A percentile compares a stretch with the other conserved stretches of the same genome.
phyloP scores from a whole-genome alignment of 2,113 vertebrate genomes.

The Laticauda laticaudata region DNA sequence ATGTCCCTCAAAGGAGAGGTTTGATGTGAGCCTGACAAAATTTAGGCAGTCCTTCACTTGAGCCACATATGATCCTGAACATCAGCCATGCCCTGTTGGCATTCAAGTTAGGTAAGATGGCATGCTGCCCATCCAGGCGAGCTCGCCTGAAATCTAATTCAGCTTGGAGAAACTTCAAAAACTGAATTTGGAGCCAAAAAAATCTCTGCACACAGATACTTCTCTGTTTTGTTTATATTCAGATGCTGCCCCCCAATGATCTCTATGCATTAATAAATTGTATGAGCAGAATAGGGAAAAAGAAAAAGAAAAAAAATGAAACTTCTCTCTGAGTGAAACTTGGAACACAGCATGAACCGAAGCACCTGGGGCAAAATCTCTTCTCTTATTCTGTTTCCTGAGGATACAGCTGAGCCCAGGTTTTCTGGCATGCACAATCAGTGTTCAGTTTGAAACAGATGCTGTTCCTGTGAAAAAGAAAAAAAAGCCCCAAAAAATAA shows the following conservation, averaged over 20 bases:
- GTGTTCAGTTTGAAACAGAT: constrained; percentile 63
- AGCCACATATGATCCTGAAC: not conserved
- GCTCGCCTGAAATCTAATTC: not conserved
- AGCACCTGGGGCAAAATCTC: constrained; percentile 66
- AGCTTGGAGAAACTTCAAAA: not conserved
- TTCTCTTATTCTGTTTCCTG: constrained; percentile 64
- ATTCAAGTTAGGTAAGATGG: not conserved
- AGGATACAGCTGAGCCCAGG: constrained; percentile 64
- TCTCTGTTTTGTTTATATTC: not conserved
- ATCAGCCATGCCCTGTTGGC: not conserved
- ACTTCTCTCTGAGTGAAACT: not conserved
- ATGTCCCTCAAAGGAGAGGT: not conserved
- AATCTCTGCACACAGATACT: accelerated
- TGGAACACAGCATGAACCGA: constrained; percentile 44
- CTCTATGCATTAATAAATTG: not conserved
- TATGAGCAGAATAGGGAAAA: not conserved
- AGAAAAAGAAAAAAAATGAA: not conserved
- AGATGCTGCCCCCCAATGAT: not conserved
- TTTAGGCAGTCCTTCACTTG: too few species aligned
- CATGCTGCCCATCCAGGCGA: accelerated
- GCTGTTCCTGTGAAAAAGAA: constrained; percentile 56
- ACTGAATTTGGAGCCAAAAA: accelerated
- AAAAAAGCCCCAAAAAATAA: constrained; percentile 3
- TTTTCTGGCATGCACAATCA: constrained; percentile 62
- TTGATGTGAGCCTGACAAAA: not conserved